Evolutionary conservation across 2,888 invertebrate species (phyloP).

Genomic region (Sminthurinus aureus): DNA sequence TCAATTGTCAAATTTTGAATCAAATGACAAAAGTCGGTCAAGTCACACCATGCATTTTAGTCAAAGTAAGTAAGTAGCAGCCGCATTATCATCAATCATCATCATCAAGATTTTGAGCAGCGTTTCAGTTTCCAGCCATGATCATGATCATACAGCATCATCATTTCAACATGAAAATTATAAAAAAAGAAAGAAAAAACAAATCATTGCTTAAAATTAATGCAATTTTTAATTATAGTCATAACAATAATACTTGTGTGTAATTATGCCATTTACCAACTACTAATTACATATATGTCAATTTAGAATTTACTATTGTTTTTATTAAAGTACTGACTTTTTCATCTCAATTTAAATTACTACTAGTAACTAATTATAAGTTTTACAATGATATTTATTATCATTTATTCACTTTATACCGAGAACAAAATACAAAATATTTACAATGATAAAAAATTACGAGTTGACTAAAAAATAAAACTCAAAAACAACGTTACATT

Average conservation of each 20-base stretch:
- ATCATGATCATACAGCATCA: conserved; percentile 29
- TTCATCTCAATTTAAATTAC: not conserved
- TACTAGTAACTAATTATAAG: not conserved
- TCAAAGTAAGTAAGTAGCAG: conserved; percentile 27
- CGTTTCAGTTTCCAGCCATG: not conserved
- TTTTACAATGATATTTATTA: not conserved
- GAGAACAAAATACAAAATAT: not conserved
- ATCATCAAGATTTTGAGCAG: conserved; percentile 3
- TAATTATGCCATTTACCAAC: not conserved
- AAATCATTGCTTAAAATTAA: no score
- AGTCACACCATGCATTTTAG: conserved; percentile 26
- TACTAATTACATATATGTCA: not conserved
- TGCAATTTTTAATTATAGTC: not conserved
- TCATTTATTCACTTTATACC: not conserved
- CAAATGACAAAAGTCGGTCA: not conserved
- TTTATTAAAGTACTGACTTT: not conserved
- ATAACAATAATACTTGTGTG: not conserved
- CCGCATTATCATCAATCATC: conserved; percentile 18
- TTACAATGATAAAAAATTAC: no score
- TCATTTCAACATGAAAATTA: conserved; percentile 39
- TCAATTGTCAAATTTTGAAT: no score
- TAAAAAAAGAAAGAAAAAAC: conserved; percentile 31
- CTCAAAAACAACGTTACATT: no score
- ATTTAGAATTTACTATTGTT: not conserved
- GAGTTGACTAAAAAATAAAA: no score